phyloP scores from a whole-genome alignment of 2,888 invertebrate genomes.

The Camptogramma bilineatum region DNA sequence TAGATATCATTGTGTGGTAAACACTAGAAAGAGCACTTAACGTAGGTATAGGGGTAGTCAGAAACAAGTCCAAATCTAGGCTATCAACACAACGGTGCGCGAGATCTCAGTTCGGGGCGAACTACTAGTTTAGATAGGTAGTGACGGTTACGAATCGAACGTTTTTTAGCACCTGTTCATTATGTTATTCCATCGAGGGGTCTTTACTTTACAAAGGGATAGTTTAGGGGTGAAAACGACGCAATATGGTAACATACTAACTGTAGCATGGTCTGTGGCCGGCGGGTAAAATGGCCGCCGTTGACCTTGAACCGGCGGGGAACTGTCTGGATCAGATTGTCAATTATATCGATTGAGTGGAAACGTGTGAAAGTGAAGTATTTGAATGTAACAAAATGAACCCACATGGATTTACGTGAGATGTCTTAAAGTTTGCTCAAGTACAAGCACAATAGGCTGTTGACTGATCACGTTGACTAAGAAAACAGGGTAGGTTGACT shows the following conservation, averaged over 20 bases:
- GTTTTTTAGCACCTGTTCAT: slow-evolving; percentile 27
- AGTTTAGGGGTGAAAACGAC: slow-evolving; percentile 33
- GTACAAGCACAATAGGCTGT: too few species aligned
- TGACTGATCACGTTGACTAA: too few species aligned
- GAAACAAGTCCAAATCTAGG: too few species aligned
- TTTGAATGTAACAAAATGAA: neutral
- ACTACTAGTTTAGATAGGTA: too few species aligned
- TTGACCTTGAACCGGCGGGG: slow-evolving; percentile 63
- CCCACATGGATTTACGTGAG: neutral
- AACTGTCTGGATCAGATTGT: slow-evolving; percentile 62
- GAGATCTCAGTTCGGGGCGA: too few species aligned
- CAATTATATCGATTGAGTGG: slow-evolving; percentile 36
- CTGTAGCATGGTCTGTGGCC: slow-evolving; percentile 9
- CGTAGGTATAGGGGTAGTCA: too few species aligned
- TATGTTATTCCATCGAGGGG: slow-evolving; percentile 11
- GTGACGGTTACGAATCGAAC: neutral
- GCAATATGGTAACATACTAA: slow-evolving; percentile 42
- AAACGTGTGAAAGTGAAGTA: slow-evolving; percentile 13
- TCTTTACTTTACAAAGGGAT: slow-evolving; percentile 7
- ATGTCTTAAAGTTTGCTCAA: too few species aligned
- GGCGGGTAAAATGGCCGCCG: slow-evolving; percentile 59
- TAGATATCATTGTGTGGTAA: too few species aligned
- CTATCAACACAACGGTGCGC: too few species aligned
- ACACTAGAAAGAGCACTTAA: too few species aligned
- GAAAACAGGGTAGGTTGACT: too few species aligned